Base-by-base conservation (phyloP, 2,113 vertebrate genomes). In the Coptodon rendalli region DNA sequence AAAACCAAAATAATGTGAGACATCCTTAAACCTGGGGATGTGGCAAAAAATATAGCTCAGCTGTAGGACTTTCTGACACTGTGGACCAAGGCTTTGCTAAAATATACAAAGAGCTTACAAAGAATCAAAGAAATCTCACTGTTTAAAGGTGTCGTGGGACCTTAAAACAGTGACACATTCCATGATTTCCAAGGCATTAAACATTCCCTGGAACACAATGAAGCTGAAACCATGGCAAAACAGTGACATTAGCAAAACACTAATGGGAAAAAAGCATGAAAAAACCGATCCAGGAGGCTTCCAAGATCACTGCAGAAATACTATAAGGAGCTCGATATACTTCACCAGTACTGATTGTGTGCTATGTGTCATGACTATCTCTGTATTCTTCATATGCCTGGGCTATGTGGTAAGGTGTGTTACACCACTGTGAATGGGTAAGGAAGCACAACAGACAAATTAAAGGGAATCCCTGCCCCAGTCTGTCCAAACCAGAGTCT, bases 171-270 rank as follows among this genome's bases (percentile, higher is more conserved):
- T 54, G n/a, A 54, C 52, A 54, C 52, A 22, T 2, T 11, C 57
- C 57, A 61, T 29, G 36, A 36, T 40, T 71, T 43, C 61, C 10
- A 0, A 71, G 36, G 36, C 19, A 68, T 8, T 68, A 68, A 68
- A 66, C 57, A 61, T 34, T 61, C 14, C 57, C 14, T 63, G 59
- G 34, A 40, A 0, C 63, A 22, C 36, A 40, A 38, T 40, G 34
- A 68, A 22, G 63, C 40, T 11, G 10, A 66, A n/a, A 0, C 31
- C 8, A 63, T 34, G 59, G 31, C 31, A 38, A 5, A 66, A 71
- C 63, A 40, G n/a, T 40, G 36, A 22, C 29, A 0, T 34, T 61
- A 71, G 0, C 38, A 43, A 71, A 40, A 71, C 38, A 40, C n/a
- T 13, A n/a, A 68, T 14, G 19, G 31, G 5, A 0, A 66, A 38